A percentile compares a stretch with the other conserved stretches of the same genome.
These are phyloP conservation scores for Nothoprocta pentlandii DNA, from an alignment of 2,113 vertebrate species.

Conservation along the genomic window DNA sequence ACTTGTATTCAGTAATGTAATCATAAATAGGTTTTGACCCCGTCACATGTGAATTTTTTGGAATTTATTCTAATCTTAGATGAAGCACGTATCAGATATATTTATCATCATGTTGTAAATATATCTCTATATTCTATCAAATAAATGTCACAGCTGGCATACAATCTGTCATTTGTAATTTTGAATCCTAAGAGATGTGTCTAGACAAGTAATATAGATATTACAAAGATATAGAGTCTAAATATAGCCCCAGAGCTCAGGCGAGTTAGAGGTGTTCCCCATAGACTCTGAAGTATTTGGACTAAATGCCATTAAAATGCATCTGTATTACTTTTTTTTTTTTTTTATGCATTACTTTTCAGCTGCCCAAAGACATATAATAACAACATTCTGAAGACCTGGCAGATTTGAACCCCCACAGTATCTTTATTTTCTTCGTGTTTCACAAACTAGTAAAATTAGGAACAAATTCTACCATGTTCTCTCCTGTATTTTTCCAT, in stretches of 20 bases:
- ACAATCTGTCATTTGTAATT: conserved; percentile 59
- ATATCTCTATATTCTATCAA: conserved; percentile 33
- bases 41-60: conserved; percentile 1
- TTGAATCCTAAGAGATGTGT: conserved; percentile 11
- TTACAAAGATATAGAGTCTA: conserved; percentile 15
- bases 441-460: background rate
- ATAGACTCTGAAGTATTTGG: background rate
- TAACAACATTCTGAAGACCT: background rate
- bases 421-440: background rate
- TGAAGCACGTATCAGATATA: conserved; percentile 9
- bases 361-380: background rate
- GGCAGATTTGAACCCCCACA: background rate
- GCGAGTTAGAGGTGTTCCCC: background rate
- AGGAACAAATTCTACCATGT: background rate
- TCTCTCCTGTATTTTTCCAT: background rate
- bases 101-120: conserved; percentile 30
- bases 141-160: conserved; percentile 14
- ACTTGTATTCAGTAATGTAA: background rate
- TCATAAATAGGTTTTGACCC: background rate
- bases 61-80: background rate
- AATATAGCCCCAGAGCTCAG: conserved; percentile 9
- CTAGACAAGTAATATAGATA: conserved; percentile 54
- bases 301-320: background rate
- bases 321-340: background rate
- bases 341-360: background rate